Percentiles rank a stretch among this genome's conserved stretches.
Evolutionary conservation across 1,140 invertebrate genomes (phyloP).

Genomic region (Acromyrmex charruanus): DNA sequence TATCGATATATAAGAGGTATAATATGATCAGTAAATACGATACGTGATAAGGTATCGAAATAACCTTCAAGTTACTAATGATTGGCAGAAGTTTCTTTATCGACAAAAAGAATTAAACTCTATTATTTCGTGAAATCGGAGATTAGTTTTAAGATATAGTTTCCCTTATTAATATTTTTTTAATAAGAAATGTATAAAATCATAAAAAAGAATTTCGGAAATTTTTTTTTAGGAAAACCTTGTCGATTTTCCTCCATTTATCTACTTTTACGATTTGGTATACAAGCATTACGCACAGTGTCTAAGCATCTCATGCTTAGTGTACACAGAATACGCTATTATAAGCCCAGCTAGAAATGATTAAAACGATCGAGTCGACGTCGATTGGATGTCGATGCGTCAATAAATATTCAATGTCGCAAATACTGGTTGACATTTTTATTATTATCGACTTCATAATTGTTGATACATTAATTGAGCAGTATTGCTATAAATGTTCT

Average conservation of each 20-base stretch:
- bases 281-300: slow-evolving; percentile 34
- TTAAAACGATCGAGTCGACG: neutral
- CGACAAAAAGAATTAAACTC: neutral
- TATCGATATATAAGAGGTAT: neutral
- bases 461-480: neutral
- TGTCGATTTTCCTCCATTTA: neutral
- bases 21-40: neutral
- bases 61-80: slow-evolving; percentile 7
- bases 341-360: neutral
- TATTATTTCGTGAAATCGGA: neutral
- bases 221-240: neutral
- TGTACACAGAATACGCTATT: slow-evolving; percentile 31
- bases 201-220: slow-evolving; percentile 4
- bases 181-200: neutral
- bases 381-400: neutral
- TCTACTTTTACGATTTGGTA: neutral
- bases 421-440: neutral
- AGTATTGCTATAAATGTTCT: neutral
- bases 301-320: slow-evolving; percentile 34
- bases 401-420: neutral
- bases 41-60: slow-evolving; percentile 41
- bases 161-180: neutral
- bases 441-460: neutral
- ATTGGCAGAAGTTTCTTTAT: slow-evolving; percentile 5
- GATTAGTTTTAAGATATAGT: neutral